Conservation (phyloP, 2,797 vertebrate genomes). For the Cyprinella venusta region DNA sequence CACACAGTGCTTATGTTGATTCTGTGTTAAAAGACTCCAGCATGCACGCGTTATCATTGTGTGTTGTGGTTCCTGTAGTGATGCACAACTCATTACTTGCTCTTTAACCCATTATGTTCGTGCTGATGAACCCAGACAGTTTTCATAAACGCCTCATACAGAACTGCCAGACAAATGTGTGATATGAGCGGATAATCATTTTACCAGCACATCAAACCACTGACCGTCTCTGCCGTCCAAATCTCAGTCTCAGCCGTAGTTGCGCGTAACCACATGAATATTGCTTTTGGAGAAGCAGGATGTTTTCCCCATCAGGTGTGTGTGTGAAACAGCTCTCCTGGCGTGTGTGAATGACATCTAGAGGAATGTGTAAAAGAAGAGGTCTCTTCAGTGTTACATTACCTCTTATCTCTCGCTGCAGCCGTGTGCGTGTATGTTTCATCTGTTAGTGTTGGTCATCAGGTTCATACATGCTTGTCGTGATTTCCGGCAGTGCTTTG, state of each 20-base stretch:
- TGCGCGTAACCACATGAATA: not conserved
- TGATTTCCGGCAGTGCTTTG: constrained; percentile 3
- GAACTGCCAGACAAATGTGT: not conserved
- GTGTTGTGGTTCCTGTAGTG: not conserved
- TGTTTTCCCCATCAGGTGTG: not conserved
- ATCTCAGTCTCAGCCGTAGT: not conserved
- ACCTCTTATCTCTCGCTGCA: not conserved
- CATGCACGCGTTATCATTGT: not conserved
- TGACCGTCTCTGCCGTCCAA: not conserved
- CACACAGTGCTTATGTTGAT: not conserved
- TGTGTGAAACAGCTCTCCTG: too few species aligned
- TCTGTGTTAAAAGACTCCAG: not conserved
- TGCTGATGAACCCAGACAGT: constrained; percentile 33
- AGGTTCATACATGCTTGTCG: not conserved
- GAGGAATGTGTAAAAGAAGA: constrained; percentile 12
- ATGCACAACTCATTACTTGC: constrained; percentile 10
- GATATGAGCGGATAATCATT: constrained; percentile 10
- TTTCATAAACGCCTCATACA: constrained; percentile 35
- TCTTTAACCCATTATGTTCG: not conserved
- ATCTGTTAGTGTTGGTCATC: constrained; percentile 1
- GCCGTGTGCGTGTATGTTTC: not conserved
- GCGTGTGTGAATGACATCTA: constrained; percentile 10
- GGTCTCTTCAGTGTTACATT: not conserved
- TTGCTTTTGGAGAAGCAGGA: not conserved
- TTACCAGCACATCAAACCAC: constrained; percentile 1